phyloP scores from a whole-genome alignment of 2,888 invertebrate genomes.

The Thymelicus sylvestris region DNA sequence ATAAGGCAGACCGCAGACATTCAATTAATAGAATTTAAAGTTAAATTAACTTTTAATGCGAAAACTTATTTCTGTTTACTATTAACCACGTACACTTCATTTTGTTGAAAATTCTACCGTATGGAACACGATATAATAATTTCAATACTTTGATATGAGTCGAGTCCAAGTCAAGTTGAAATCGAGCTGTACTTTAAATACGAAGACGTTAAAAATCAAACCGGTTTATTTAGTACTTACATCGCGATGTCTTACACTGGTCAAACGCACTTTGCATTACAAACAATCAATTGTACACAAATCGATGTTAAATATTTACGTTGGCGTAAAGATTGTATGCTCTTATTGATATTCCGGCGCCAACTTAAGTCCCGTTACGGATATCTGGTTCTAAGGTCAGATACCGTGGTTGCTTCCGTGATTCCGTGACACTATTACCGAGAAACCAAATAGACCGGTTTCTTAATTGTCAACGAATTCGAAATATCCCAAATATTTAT shows the following conservation, averaged over 20 bases:
- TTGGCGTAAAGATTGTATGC: conserved; percentile 8
- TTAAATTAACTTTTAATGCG: no score
- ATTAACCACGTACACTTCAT: no score
- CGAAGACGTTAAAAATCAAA: no score
- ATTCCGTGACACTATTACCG: not conserved
- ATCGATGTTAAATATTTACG: conserved; percentile 11
- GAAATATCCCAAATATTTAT: not conserved
- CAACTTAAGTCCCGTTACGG: conserved; percentile 17
- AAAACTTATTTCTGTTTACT: no score
- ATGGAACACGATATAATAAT: no score
- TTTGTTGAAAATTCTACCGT: no score
- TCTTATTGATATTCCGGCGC: conserved; percentile 18
- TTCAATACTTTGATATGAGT: no score
- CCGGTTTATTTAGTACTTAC: not conserved
- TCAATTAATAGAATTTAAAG: no score
- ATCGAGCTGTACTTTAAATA: no score
- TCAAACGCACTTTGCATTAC: conserved; percentile 2
- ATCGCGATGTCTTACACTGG: not conserved
- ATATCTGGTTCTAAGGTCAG: conserved; percentile 12
- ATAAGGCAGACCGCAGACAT: no score
- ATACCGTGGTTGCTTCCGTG: not conserved
- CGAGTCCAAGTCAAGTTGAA: no score
- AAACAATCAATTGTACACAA: not conserved
- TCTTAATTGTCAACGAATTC: not conserved
- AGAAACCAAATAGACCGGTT: not conserved